Evolutionary conservation across 2,888 invertebrate genomes (phyloP).

Genomic region (Andrena haemorrhoa): DNA sequence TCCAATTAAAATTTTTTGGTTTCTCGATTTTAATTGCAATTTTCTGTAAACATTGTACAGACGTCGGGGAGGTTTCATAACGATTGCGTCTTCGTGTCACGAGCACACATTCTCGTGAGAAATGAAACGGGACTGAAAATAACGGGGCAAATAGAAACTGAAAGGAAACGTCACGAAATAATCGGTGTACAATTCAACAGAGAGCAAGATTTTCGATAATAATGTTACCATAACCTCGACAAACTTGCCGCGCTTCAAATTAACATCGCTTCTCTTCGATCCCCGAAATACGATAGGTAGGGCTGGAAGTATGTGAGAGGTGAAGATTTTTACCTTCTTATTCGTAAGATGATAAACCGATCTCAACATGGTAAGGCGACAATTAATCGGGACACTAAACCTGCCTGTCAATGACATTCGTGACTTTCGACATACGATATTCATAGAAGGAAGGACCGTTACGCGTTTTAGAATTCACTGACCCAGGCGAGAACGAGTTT

Average conservation of each 20-base stretch:
- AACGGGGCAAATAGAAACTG: not conserved
- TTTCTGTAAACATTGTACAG: not conserved
- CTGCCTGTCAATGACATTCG: not conserved
- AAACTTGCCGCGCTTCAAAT: not conserved
- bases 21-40: not conserved
- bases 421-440: not conserved
- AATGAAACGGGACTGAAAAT: not conserved
- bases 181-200: not conserved
- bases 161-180: not conserved
- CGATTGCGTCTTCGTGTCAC: no score
- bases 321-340: not conserved
- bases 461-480: not conserved
- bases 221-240: not conserved
- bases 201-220: not conserved
- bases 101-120: not conserved
- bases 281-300: no score
- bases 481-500: constrained; percentile 22
- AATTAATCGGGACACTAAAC: not conserved
- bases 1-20: no score
- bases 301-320: not conserved
- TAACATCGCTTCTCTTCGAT: not conserved
- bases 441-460: not conserved
- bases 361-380: not conserved
- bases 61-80: not conserved
- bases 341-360: not conserved